Percentiles rank a stretch among this genome's conserved stretches.
These are phyloP conservation scores for Cercopithecus mona DNA, from an alignment of 2,113 vertebrate species.

Conservation along the genomic window DNA sequence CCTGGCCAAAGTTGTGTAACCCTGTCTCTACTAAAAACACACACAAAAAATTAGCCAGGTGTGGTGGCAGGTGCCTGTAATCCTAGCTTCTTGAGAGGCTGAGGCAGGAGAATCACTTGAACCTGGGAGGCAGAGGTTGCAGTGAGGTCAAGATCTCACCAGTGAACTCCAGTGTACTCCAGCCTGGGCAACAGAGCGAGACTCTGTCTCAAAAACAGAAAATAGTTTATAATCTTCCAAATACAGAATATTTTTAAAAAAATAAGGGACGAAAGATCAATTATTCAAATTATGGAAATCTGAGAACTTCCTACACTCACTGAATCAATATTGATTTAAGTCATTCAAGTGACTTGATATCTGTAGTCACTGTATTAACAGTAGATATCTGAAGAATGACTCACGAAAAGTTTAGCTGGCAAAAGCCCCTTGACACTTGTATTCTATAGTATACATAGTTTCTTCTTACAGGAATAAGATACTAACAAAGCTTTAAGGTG, in stretches of 20 bases:
- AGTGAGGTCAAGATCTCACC: too few species aligned
- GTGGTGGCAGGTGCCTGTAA: too few species aligned
- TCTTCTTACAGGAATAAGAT: background rate
- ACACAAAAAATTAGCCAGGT: too few species aligned
- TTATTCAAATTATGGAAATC: conserved; percentile 27
- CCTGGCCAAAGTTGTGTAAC: too few species aligned
- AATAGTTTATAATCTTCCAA: background rate
- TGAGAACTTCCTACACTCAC: background rate
- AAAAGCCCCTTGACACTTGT: background rate
- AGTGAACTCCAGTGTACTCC: too few species aligned
- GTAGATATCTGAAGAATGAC: background rate
- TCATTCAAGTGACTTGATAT: background rate
- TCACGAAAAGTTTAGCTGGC: background rate
- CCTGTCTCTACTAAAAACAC: too few species aligned
- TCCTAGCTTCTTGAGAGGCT: too few species aligned
- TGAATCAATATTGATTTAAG: conserved; percentile 1
- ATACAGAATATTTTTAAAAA: background rate
- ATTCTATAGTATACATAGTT: background rate
- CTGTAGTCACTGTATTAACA: background rate
- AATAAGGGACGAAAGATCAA: background rate
- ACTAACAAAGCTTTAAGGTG: background rate
- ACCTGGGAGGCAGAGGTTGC: too few species aligned
- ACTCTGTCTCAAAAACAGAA: background rate
- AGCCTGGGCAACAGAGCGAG: too few species aligned
- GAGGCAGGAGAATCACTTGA: too few species aligned